Evolutionary conservation across 2,797 vertebrate genomes (phyloP), one percentile per base, ranked within the genome.

Genomic region (Eulemur albifrons): DNA sequence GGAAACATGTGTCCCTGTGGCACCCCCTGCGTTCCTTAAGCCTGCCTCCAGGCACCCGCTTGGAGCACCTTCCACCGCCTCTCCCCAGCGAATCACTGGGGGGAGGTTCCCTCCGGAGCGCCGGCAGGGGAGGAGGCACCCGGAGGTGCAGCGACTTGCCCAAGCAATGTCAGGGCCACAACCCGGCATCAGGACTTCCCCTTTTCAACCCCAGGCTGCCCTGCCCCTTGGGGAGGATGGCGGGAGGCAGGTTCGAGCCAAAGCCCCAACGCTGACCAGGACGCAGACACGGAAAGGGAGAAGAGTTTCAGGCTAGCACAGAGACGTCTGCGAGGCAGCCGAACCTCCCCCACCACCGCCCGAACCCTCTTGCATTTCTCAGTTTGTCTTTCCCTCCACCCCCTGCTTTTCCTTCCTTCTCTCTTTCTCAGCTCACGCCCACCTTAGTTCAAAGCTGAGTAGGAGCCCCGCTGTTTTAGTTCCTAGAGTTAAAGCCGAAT

Each of bases 121-220:
- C 83, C 8, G 52, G 70, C 86, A 4, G 63, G 43, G 90, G 69
- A 93, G 84, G 82, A 59, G 87, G 94, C 81, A 23, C 79, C 81
- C 82, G 23, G 93, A 82, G 93, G 92, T 57, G 90, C 96, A 10
- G 86, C 18, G 84, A 97, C 94, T 96, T 94, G 97, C 69, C 95
- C 76, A 4, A 63, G 90, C 92, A 25, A 0, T 5, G 83, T 65
- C 89, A 38, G 87, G 45, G 63, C 96, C 91, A 1, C 52, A 65
- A 80, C n/a, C 4, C 17, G n/a, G 25, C 92, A 0, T 8, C 69
- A 11, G 76, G 63, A 65, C 75, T 30, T 77, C 69, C 48, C 61
- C 13, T 17, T 54, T 67, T n/a, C 50, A 81, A 45, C 69, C 50
- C 83, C 59, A n/a, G 54, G 54, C 65, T 82, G 63, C 93, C 76